Percentiles rank a stretch among this genome's conserved stretches.
Conservation (phyloP, 2,113 vertebrate species). For the Ochotona curzoniae region DNA sequence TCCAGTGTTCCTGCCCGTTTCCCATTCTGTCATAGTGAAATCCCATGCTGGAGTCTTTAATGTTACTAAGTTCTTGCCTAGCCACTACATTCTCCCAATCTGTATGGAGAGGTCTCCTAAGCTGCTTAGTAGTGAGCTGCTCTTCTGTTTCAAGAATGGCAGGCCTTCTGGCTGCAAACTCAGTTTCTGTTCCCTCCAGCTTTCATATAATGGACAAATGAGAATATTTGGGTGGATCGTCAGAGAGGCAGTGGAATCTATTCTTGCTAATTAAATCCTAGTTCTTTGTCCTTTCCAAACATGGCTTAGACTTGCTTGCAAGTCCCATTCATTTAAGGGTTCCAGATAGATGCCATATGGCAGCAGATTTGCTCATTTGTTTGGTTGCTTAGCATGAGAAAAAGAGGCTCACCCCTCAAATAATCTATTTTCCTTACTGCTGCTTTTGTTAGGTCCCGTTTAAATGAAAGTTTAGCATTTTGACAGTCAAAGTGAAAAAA, state of each 20-base stretch:
- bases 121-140: background rate
- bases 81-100: background rate
- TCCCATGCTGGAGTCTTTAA: background rate
- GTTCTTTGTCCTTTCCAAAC: background rate
- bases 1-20: background rate
- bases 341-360: background rate
- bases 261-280: background rate
- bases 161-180: background rate
- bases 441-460: background rate
- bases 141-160: background rate
- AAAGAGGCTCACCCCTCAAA: background rate
- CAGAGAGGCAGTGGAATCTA: background rate
- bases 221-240: background rate
- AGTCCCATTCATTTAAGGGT: background rate
- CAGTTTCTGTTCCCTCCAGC: conserved; percentile 8
- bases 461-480: background rate
- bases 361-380: background rate
- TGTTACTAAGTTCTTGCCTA: no score
- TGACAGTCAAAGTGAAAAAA: background rate
- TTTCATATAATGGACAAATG: conserved; percentile 27
- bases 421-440: background rate
- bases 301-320: background rate
- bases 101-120: background rate
- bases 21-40: background rate
- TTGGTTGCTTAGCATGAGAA: background rate